Evolutionary conservation across 2,113 vertebrate genomes (phyloP), one percentile per base, ranked within the genome.

Genomic region (Zosterops borbonicus): DNA sequence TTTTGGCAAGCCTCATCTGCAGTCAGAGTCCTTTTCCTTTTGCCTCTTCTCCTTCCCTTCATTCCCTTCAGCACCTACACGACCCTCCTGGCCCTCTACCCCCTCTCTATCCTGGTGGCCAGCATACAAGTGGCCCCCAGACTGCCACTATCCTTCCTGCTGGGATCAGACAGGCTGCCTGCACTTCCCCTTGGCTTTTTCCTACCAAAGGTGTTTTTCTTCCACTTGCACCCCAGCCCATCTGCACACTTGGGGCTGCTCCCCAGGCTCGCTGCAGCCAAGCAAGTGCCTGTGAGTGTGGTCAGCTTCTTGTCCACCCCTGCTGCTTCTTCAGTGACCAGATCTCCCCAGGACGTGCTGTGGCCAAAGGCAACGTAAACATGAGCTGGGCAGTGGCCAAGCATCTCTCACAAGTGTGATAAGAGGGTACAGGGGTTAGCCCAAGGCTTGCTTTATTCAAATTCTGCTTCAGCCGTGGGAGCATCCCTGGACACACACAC

Each of bases 211-310:
- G 16, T 31, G 1, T 58, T 52, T 58, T 52, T 46, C n/a, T 47
- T 21, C 44, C 68, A 50, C 3, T 1, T 39, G 33, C 21, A 22
- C 13, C 14, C 29, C 35, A 27, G 18, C 33, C n/a, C 24, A 1
- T 23, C 24, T 19, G 21, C 14, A 19, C n/a, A 13, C 20, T 41
- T 29, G 28, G 21, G n/a, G 21, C 37, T n/a, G 35, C 11, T 52
- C 21, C 28, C 9, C 10, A 5, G 12, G 28, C 53, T 49, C 25
- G 28, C 44, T 73, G 9, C 25, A 14, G 29, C 44, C 39, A 13
- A 58, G 46, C 0, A 2, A 55, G 31, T 44, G 27, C n/a, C 20
- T 29, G 2, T 28, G 5, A 35, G 11, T 2, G 0, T 1, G 21
- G 8, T 14, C 58, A 37, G 49, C 23, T 53, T 33, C 25, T 53